Conservation (phyloP, 2,888 invertebrate genomes). For the Agonum fuliginosum region DNA sequence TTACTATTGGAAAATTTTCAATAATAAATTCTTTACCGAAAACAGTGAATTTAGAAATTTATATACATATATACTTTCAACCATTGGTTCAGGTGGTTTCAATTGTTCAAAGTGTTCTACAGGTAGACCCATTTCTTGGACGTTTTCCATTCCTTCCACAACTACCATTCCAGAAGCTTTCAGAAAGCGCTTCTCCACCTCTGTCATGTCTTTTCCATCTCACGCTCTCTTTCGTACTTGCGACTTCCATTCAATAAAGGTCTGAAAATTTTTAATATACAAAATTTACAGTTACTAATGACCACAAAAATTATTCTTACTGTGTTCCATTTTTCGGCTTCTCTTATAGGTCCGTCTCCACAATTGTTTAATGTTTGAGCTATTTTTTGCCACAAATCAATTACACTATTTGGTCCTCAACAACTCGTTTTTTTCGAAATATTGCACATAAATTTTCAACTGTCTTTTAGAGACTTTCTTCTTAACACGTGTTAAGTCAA, state of each 20-base stretch:
- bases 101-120: no score
- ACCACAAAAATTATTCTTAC: neutral
- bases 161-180: neutral
- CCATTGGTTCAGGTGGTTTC: no score
- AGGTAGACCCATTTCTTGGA: conserved; percentile 7
- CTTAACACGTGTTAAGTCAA: no score
- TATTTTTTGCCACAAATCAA: neutral
- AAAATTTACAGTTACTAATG: neutral
- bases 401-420: conserved; percentile 11
- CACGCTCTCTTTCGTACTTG: neutral
- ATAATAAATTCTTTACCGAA: no score
- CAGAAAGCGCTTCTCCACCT: neutral
- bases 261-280: neutral
- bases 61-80: no score
- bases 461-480: neutral
- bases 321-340: neutral
- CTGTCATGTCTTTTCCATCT: conserved; percentile 3
- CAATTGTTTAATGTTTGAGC: neutral
- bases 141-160: neutral
- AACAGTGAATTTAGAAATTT: no score
- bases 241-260: neutral
- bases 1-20: no score
- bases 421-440: neutral
- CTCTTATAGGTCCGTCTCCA: neutral
- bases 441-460: neutral